Conservation (phyloP, 2,797 vertebrate species). For the Oceanodroma leucorhoa region DNA sequence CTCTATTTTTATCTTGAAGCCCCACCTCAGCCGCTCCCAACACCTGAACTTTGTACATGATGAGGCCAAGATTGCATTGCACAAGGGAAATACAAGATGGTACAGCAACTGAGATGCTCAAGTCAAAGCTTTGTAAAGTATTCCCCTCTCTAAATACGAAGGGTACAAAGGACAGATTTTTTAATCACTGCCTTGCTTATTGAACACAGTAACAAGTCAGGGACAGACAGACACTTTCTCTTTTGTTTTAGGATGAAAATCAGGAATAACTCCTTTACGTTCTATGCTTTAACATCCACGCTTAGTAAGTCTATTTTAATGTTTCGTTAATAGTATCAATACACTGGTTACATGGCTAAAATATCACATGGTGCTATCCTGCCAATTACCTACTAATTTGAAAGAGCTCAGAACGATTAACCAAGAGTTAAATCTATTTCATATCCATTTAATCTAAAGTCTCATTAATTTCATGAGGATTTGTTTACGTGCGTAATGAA, state of each 20-base stretch:
- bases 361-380: neutral
- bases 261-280: neutral
- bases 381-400: neutral
- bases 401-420: neutral
- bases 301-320: neutral
- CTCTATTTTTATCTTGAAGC: neutral
- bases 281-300: neutral
- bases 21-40: neutral
- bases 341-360: neutral
- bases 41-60: neutral
- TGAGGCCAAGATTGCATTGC: neutral
- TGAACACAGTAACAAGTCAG: neutral
- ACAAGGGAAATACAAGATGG: neutral
- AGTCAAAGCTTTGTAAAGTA: neutral
- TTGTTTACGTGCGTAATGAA: neutral
- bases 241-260: neutral
- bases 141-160: neutral
- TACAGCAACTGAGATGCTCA: neutral
- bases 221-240: neutral
- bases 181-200: neutral
- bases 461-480: neutral
- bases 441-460: neutral
- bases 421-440: neutral
- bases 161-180: neutral
- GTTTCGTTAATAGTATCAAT: neutral